Evolutionary conservation across 2,113 vertebrate genomes (phyloP).

Genomic region (Naja naja): DNA sequence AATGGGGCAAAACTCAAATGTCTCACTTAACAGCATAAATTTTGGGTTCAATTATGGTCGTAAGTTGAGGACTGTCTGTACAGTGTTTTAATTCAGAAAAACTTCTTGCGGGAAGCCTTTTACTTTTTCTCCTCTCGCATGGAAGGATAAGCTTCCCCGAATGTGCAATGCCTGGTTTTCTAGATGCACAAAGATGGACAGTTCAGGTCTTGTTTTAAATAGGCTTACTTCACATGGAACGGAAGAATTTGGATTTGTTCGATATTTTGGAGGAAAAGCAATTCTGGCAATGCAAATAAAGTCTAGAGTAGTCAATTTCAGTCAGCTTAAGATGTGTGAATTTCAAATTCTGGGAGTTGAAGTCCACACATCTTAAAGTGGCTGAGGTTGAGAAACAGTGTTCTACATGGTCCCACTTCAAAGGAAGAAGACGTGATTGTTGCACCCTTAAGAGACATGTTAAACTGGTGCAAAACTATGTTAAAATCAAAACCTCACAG

Average conservation of each 20-base stretch:
- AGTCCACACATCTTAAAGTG: neutral
- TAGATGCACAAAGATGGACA: neutral
- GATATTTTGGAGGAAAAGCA: neutral
- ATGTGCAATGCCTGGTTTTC: neutral
- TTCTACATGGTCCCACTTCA: neutral
- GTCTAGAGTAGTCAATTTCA: neutral
- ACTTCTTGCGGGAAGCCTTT: neutral
- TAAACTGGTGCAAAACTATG: neutral
- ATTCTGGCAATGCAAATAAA: neutral
- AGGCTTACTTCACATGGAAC: neutral
- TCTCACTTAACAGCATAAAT: too few species aligned
- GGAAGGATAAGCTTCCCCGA: neutral
- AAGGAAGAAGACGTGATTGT: neutral
- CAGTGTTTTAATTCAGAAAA: neutral
- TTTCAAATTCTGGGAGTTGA: neutral
- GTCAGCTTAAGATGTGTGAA: neutral
- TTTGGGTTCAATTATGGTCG: too few species aligned
- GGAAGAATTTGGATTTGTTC: neutral
- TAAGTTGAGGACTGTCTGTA: too few species aligned
- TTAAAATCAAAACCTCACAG: neutral
- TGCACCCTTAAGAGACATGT: neutral
- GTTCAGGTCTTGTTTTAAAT: neutral
- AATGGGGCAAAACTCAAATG: too few species aligned
- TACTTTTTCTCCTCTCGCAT: neutral
- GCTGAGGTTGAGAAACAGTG: neutral